A percentile compares a stretch with the other conserved stretches of the same genome.
phyloP scores from a whole-genome alignment of 2,113 vertebrate genomes.

The Nansenia antarctica region DNA sequence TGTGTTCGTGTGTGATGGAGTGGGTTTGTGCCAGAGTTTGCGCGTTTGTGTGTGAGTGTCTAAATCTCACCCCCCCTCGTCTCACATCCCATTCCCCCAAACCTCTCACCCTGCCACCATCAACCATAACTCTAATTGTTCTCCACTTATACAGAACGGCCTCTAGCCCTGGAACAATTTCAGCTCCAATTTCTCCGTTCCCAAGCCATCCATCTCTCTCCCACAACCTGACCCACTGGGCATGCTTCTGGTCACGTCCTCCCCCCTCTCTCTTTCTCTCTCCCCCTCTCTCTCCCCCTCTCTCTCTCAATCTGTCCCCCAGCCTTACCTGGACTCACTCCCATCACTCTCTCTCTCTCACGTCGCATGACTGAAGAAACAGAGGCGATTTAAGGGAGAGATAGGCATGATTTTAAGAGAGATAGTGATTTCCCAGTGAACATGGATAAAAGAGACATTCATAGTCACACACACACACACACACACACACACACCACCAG shows the following conservation, averaged over 20 bases:
- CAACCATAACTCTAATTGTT: slow-evolving; percentile 67
- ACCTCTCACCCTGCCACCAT: slow-evolving; percentile 54
- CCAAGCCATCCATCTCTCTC: slow-evolving; percentile 59
- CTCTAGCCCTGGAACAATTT: slow-evolving; percentile 51
- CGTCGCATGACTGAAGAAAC: background rate
- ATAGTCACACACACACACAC: too few relatives aligned
- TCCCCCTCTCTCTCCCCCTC: too few relatives aligned
- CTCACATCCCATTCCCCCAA: too few relatives aligned
- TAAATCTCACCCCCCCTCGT: slow-evolving; percentile 29
- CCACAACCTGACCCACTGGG: slow-evolving; percentile 59
- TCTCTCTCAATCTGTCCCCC: too few relatives aligned
- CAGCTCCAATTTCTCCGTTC: slow-evolving; percentile 61
- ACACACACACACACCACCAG: slow-evolving; percentile 40
- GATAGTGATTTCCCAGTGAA: too few relatives aligned
- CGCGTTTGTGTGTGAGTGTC: slow-evolving; percentile 22
- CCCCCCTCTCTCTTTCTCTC: slow-evolving; percentile 69
- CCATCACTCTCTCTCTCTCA: slow-evolving; percentile 43
- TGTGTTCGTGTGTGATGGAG: slow-evolving; percentile 38
- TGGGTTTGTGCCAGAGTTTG: slow-evolving; percentile 39
- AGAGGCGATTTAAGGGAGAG: slow-evolving; percentile 55
- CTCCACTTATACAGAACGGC: slow-evolving; percentile 51
- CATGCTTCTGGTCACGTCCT: slow-evolving; percentile 66
- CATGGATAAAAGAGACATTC: slow-evolving; percentile 28
- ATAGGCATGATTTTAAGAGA: too few relatives aligned
- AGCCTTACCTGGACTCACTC: too few relatives aligned